These are phyloP conservation scores for Danio rerio DNA, from an alignment of 2,113 vertebrate genomes.

Conservation along the genomic window GRCz12tu NC_133184.1:29038501-29039000, in stretches of 20 bases:
- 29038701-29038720: slow-evolving; percentile 35
- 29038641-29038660: slow-evolving; percentile 1
- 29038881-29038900: not conserved
- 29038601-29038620: slow-evolving; percentile 15
- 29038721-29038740: slow-evolving; percentile 36
- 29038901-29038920: not conserved
- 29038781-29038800: slow-evolving; percentile 61
- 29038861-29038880: not conserved
- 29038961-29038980: not conserved
- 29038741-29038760: slow-evolving; percentile 37
- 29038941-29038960: not conserved
- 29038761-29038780: not conserved
- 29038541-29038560: not conserved
- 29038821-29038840: slow-evolving; percentile 50
- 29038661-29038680: not conserved
- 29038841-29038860: not conserved
- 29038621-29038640: not conserved
- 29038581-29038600: not conserved
- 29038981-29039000: not conserved
- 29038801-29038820: slow-evolving; percentile 54
- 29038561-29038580: not conserved
- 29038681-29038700: slow-evolving; percentile 25
- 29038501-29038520: slow-evolving; percentile 12
- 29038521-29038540: not conserved
- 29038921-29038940: not conserved